These are phyloP conservation scores for Amazonetta brasiliensis DNA, from an alignment of 2,797 vertebrate species.

Conservation along the genomic window DNA sequence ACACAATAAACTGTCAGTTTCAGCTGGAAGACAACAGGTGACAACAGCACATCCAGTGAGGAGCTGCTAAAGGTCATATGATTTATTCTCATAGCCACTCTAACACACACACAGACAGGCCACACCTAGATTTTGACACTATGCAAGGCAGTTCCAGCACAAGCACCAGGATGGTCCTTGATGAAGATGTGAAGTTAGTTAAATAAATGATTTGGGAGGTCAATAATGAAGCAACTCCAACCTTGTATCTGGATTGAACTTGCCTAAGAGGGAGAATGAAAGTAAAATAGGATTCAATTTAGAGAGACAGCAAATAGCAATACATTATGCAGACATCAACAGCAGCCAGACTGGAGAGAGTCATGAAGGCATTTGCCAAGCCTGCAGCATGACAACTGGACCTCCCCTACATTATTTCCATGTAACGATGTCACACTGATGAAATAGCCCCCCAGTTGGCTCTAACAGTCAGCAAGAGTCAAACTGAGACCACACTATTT, in stretches of 20 bases:
- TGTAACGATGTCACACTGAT: background rate
- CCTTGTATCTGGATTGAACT: background rate
- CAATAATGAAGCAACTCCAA: background rate
- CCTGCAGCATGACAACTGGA: background rate
- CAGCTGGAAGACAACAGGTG: background rate
- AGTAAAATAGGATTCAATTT: background rate
- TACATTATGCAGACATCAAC: background rate
- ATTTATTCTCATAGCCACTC: background rate
- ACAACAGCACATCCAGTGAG: background rate
- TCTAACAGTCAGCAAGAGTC: background rate
- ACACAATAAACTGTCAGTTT: background rate
- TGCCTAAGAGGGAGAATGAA: background rate
- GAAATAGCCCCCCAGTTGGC: background rate
- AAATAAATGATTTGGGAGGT: too few species aligned
- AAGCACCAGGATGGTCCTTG: background rate
- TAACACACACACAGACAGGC: background rate
- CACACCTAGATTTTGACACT: background rate
- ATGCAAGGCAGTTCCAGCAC: background rate
- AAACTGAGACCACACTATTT: background rate
- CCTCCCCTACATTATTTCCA: background rate
- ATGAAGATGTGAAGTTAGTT: background rate
- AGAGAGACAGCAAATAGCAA: background rate
- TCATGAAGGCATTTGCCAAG: background rate
- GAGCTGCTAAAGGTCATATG: background rate
- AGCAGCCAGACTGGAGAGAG: background rate